Conservation (phyloP, 2,888 invertebrate genomes). For the Eristalis pertinax region DNA sequence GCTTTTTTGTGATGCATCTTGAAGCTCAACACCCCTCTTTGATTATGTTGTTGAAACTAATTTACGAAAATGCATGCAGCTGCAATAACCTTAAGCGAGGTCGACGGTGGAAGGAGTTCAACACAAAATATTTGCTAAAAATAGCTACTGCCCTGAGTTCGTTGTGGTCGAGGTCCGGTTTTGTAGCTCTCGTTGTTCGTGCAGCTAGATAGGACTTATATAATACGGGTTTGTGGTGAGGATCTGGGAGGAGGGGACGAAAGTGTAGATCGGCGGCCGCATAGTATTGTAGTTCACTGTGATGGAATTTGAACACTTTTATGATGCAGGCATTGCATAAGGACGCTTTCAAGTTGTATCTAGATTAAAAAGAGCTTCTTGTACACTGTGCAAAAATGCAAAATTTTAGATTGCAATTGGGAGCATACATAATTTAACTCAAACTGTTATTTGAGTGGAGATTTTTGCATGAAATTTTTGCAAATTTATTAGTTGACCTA, state of each 20-base stretch:
- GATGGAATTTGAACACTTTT: slow-evolving; percentile 7
- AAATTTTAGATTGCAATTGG: neutral
- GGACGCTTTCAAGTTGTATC: slow-evolving; percentile 4
- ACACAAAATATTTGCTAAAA: slow-evolving; percentile 14
- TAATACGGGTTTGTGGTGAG: slow-evolving; percentile 38
- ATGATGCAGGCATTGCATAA: slow-evolving; percentile 45
- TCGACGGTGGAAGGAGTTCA: slow-evolving; percentile 30
- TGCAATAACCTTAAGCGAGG: slow-evolving; percentile 39
- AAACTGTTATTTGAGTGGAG: too few relatives aligned
- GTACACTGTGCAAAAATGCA: neutral
- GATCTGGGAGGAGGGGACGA: slow-evolving; percentile 12
- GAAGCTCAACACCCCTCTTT: slow-evolving; percentile 39
- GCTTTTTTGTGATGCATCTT: slow-evolving; percentile 56
- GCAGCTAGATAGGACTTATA: slow-evolving; percentile 53
- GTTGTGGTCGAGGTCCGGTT: slow-evolving; percentile 43
- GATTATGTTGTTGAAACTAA: neutral
- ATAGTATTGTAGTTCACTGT: neutral
- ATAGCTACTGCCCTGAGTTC: slow-evolving; percentile 9
- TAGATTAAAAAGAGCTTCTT: neutral
- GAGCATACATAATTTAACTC: neutral
- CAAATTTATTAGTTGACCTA: too few relatives aligned
- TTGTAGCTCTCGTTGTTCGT: slow-evolving; percentile 39
- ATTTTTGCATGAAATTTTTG: too few relatives aligned
- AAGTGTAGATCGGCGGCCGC: neutral
- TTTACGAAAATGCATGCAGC: neutral